Conservation (phyloP, 2,113 vertebrate genomes). For the cat (Felis catus) region F.catus_Fca126_mat1.0 CM031414.1:24380501-24381000, state of each 20-base stretch:
- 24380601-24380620: too few relatives aligned
- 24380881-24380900: not conserved
- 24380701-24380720: not conserved
- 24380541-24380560: too few relatives aligned
- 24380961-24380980: constrained; percentile 28
- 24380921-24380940: not conserved
- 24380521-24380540: too few relatives aligned
- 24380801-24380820: not conserved
- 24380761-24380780: constrained; percentile 51
- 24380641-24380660: too few relatives aligned
- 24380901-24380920: not conserved
- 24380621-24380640: too few relatives aligned
- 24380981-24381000: not conserved
- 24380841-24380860: constrained; percentile 35
- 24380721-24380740: constrained; percentile 37
- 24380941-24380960: not conserved
- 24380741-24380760: constrained; percentile 40
- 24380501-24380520: too few relatives aligned
- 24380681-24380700: too few relatives aligned
- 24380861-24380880: constrained; percentile 43
- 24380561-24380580: too few relatives aligned
- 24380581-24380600: too few relatives aligned
- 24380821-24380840: constrained; percentile 33
- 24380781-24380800: not conserved
- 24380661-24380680: too few relatives aligned